Evolutionary conservation across 2,113 vertebrate genomes (phyloP).

Genomic region (Sinosuthora webbiana): DNA sequence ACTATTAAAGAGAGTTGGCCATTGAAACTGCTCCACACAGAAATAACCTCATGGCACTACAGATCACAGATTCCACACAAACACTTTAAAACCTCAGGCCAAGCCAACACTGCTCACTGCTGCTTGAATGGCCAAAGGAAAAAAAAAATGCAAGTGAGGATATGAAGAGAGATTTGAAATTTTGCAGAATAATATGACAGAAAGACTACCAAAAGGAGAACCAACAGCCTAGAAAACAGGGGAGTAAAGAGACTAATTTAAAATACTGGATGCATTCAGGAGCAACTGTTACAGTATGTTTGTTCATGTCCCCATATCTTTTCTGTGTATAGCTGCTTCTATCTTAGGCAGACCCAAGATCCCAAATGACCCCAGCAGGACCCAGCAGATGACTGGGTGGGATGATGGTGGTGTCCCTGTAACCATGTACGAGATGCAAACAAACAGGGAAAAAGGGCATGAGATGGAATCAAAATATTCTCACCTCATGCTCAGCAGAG

Average conservation of each 20-base stretch:
- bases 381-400: neutral
- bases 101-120: neutral
- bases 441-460: neutral
- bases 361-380: neutral
- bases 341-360: neutral
- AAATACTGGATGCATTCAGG: neutral
- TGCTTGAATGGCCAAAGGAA: neutral
- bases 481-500: neutral
- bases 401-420: neutral
- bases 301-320: neutral
- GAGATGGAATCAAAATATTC: neutral
- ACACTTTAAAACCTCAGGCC: neutral
- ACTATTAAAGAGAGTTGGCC: neutral
- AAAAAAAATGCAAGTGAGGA: neutral
- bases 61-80: neutral
- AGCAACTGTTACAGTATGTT: neutral
- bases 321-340: neutral
- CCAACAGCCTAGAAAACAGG: neutral
- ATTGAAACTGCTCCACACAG: neutral
- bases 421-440: neutral
- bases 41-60: neutral
- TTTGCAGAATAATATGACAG: neutral
- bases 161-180: neutral
- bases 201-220: neutral
- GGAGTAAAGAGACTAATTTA: neutral